phyloP scores from a whole-genome alignment of 2,797 vertebrate genomes.

The Sebastes cheni region DNA sequence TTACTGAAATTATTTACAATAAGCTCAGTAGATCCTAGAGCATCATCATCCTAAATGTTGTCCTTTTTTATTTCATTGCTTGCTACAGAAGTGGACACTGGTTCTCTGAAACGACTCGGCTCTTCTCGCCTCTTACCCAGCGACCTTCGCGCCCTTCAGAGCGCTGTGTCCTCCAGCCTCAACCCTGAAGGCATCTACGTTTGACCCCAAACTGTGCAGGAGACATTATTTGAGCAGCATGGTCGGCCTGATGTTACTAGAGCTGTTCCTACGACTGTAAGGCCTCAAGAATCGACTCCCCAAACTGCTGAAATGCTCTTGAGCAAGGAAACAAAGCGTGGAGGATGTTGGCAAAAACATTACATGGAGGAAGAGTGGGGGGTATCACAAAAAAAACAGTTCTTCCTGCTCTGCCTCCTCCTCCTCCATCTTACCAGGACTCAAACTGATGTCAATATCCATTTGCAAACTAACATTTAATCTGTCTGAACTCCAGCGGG shows the following conservation, averaged over 20 bases:
- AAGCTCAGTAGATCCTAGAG: not conserved
- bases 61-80: not conserved
- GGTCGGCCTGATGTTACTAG: not conserved
- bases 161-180: constrained; percentile 87
- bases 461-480: constrained; percentile 19
- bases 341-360: not conserved
- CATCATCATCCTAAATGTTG: not conserved
- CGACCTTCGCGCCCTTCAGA: constrained; percentile 91
- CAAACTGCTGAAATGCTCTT: not conserved
- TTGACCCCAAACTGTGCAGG: constrained; percentile 72
- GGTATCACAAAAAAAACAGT: not conserved
- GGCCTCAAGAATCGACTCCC: not conserved
- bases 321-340: not conserved
- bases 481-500: constrained; percentile 4
- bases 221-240: not conserved
- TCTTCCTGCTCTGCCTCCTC: constrained; percentile 35
- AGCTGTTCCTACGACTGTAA: not conserved
- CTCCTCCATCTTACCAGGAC: constrained; percentile 7
- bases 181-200: constrained; percentile 98
- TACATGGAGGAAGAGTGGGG: not conserved
- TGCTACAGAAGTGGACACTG: constrained; percentile 78
- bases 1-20: not conserved
- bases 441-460: constrained; percentile 55
- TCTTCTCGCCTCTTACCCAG: constrained; percentile 91
- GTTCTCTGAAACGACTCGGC: constrained; percentile 88